Evolutionary conservation across 2,113 vertebrate genomes (phyloP).

Genomic region (Gila orcuttii): DNA sequence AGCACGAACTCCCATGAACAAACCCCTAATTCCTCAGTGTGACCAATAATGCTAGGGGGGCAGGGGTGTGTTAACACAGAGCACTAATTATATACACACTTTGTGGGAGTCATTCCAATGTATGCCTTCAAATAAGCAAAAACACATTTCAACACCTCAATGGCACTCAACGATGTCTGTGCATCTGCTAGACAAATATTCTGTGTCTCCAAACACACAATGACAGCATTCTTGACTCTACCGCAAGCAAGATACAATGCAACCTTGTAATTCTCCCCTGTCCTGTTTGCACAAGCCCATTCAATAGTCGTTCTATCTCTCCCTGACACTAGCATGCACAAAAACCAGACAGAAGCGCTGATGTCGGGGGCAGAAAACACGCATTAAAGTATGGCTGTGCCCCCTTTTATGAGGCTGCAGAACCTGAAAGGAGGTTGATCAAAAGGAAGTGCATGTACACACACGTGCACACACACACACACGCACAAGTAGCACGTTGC

Average conservation of each 20-base stretch:
- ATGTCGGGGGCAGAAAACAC: neutral
- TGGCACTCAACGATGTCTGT: conserved; percentile 10
- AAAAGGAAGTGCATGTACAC: conserved; percentile 39
- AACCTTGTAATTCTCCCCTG: conserved; percentile 23
- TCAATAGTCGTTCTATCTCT: conserved; percentile 6
- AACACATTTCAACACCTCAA: neutral
- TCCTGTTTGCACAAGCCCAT: conserved; percentile 25
- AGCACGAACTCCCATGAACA: neutral
- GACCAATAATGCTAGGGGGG: neutral
- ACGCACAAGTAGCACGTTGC: neutral
- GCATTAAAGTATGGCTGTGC: neutral
- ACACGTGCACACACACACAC: conserved; percentile 13
- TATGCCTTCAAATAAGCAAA: neutral
- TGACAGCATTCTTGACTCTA: conserved; percentile 27
- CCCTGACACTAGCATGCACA: neutral
- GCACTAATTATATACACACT: neutral
- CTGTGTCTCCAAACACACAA: conserved; percentile 20
- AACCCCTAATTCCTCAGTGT: neutral
- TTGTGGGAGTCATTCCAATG: neutral
- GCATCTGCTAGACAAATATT: conserved; percentile 11
- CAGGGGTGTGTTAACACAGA: neutral
- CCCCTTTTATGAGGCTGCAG: conserved; percentile 9
- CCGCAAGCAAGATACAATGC: conserved; percentile 14
- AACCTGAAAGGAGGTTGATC: conserved; percentile 25
- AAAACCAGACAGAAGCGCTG: neutral